phyloP scores from a whole-genome alignment of 2,113 vertebrate species.

The Alethe castanea region DNA sequence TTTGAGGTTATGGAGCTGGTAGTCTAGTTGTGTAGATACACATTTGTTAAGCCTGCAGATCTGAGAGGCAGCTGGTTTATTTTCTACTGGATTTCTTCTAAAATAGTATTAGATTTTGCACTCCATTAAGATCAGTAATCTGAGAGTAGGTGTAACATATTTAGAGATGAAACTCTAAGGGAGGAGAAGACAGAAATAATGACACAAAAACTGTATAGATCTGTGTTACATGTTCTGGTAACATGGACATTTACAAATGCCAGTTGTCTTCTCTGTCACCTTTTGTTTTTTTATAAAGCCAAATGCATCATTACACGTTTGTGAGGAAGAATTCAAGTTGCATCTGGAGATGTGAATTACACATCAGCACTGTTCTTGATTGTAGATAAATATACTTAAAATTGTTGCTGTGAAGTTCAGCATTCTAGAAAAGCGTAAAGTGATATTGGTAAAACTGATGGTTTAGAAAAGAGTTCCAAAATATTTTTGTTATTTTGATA shows the following conservation, averaged over 20 bases:
- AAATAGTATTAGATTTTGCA: neutral
- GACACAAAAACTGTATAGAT: neutral
- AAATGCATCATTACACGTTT: rapidly evolving
- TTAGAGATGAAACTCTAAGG: neutral
- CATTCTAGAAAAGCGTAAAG: neutral
- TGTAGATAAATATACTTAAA: neutral
- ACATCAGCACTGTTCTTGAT: neutral
- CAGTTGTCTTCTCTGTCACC: neutral
- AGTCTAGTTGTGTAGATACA: neutral
- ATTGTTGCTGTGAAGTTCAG: neutral
- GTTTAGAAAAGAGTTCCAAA: neutral
- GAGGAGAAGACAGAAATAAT: neutral
- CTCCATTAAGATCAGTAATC: neutral
- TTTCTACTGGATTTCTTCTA: neutral
- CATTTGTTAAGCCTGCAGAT: neutral
- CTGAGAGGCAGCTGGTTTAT: neutral
- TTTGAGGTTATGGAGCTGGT: neutral
- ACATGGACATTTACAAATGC: rapidly evolving
- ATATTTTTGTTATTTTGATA: neutral
- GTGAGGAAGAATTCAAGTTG: neutral
- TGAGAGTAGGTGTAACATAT: neutral
- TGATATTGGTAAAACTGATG: neutral
- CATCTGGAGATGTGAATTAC: neutral
- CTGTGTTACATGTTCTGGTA: neutral
- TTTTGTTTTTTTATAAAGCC: neutral